phyloP scores from a whole-genome alignment of 2,113 vertebrate genomes.

The Colossoma macropomum region DNA sequence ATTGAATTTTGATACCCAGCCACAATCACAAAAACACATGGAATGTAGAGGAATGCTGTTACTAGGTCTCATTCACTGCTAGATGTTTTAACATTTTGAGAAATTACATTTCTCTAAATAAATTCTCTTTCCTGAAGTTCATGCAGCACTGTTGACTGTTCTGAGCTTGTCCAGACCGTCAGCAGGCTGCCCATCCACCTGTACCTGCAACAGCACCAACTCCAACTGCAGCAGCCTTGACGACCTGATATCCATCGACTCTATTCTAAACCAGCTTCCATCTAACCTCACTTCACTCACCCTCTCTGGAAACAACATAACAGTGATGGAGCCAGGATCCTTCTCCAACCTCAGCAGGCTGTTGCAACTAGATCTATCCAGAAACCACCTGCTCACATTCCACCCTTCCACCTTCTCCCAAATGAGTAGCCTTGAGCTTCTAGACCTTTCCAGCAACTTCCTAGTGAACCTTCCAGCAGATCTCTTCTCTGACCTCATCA shows the following conservation, averaged over 20 bases:
- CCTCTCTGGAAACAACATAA: conserved; percentile 81
- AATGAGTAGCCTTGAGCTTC: conserved; percentile 80
- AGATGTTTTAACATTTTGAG: conserved; percentile 22
- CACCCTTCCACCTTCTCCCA: conserved; percentile 81
- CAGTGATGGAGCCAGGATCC: conserved; percentile 52
- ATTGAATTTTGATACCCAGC: too few relatives aligned
- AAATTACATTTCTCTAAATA: conserved; percentile 17
- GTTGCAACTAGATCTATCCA: conserved; percentile 72
- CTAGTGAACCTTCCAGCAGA: conserved; percentile 79
- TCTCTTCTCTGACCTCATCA: conserved; percentile 75
- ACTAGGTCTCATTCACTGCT: neutral
- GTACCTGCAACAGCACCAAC: conserved; percentile 85
- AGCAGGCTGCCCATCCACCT: conserved; percentile 83
- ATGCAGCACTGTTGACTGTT: conserved; percentile 71
- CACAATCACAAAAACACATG: too few relatives aligned
- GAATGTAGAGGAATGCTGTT: too few relatives aligned
- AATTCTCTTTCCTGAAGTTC: conserved; percentile 13
- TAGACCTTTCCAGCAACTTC: conserved; percentile 93
- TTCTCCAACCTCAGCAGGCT: conserved; percentile 66
- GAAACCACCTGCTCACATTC: conserved; percentile 85
- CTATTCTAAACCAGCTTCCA: conserved; percentile 77
- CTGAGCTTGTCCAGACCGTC: conserved; percentile 71
- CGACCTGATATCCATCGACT: conserved; percentile 79
- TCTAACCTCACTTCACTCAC: conserved; percentile 81
- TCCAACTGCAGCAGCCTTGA: conserved; percentile 87